Conservation (phyloP, 2,888 invertebrate genomes). For the Synergus japonicus region DNA sequence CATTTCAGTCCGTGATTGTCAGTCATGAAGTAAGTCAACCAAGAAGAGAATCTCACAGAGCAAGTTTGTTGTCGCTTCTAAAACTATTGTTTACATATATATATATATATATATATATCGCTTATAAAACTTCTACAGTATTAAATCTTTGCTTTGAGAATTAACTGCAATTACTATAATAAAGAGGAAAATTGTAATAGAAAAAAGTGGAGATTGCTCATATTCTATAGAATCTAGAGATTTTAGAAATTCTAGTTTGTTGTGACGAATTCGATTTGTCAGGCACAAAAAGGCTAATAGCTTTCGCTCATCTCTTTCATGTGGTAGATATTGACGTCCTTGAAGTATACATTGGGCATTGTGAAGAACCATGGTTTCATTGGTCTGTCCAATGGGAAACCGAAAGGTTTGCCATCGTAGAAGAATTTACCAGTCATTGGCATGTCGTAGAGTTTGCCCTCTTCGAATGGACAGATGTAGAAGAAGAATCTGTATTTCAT, state of each 20-base stretch:
- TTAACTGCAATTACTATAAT: background rate
- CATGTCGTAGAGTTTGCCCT: slow-evolving; percentile 78
- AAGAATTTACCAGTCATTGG: slow-evolving; percentile 75
- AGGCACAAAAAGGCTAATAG: slow-evolving; percentile 30
- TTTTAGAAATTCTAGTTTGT: slow-evolving; percentile 6
- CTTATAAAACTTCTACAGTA: background rate
- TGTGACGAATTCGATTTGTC: slow-evolving; percentile 15
- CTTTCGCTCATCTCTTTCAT: slow-evolving; percentile 69
- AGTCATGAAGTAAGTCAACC: slow-evolving; percentile 31
- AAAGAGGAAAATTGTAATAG: background rate
- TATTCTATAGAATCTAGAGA: background rate
- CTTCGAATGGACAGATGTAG: slow-evolving; percentile 80
- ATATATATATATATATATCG: too few relatives aligned
- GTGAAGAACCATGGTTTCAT: slow-evolving; percentile 77
- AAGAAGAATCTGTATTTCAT: slow-evolving; percentile 83
- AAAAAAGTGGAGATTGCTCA: background rate
- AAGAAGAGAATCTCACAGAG: slow-evolving; percentile 18
- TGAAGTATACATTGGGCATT: slow-evolving; percentile 81
- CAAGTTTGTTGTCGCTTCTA: background rate
- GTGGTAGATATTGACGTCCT: slow-evolving; percentile 81
- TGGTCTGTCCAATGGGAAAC: slow-evolving; percentile 82
- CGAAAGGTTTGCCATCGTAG: slow-evolving; percentile 79
- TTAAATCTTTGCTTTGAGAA: background rate
- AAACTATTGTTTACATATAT: background rate
- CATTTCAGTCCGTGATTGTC: slow-evolving; percentile 33